phyloP scores from a whole-genome alignment of 2,113 vertebrate genomes.

The Laterallus jamaicensis region DNA sequence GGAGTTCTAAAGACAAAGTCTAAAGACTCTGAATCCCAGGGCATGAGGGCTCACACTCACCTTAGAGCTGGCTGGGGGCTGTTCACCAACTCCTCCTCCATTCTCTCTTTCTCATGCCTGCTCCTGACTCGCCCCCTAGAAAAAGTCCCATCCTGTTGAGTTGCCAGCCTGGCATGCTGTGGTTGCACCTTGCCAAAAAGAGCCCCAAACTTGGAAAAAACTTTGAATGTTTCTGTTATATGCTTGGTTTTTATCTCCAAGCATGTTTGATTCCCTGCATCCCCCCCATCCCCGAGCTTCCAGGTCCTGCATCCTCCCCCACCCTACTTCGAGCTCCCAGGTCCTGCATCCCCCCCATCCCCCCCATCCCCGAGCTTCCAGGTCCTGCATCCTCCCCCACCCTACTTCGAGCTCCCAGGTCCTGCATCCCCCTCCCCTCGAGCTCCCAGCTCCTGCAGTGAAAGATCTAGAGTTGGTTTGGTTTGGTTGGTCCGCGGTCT shows the following conservation, averaged over 20 bases:
- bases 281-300: too few species aligned
- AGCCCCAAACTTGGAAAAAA: accelerated
- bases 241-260: not conserved
- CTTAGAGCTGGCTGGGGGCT: too few species aligned
- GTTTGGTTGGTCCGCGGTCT: too few species aligned
- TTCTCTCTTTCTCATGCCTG: accelerated
- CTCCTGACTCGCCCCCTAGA: accelerated
- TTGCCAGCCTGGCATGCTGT: not conserved
- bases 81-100: too few species aligned
- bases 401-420: too few species aligned
- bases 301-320: not conserved
- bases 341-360: too few species aligned
- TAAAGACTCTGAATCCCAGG: accelerated
- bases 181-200: not conserved
- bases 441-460: not conserved
- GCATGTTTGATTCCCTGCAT: too few species aligned
- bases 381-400: not conserved
- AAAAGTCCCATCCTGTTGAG: not conserved
- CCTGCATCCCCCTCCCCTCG: too few species aligned
- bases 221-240: not conserved
- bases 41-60: accelerated
- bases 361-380: too few species aligned
- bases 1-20: not conserved
- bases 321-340: too few species aligned
- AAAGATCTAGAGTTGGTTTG: not conserved